Percentiles rank a stretch among this genome's conserved stretches.
These are phyloP conservation scores for Acholoe squamosa DNA, from an alignment of 2,888 invertebrate genomes.

Conservation along the genomic window DNA sequence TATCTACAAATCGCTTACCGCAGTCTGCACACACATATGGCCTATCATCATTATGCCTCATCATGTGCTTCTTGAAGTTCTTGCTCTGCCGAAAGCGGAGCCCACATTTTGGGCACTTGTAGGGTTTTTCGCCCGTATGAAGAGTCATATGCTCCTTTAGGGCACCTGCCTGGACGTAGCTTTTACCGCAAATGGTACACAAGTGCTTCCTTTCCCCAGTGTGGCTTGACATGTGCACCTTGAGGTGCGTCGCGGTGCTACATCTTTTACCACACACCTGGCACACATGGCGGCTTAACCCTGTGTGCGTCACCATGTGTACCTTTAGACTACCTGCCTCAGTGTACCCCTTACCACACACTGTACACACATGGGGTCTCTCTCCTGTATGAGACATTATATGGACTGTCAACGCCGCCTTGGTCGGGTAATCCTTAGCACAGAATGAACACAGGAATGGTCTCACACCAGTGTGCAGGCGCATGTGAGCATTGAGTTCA, in stretches of 20 bases:
- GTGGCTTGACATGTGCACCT: constrained; percentile 23
- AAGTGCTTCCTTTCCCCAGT: background rate
- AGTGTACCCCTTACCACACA: background rate
- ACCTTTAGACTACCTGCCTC: background rate
- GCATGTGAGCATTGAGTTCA: background rate
- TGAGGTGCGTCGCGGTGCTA: background rate
- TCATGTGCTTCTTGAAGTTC: background rate
- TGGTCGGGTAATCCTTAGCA: too few relatives aligned
- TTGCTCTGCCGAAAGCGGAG: background rate
- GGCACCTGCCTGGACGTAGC: background rate
- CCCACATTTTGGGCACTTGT: constrained; percentile 4
- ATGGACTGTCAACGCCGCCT: too few relatives aligned
- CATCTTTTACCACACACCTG: background rate
- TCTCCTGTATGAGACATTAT: too few relatives aligned
- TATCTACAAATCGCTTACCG: background rate
- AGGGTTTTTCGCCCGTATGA: background rate
- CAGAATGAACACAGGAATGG: too few relatives aligned
- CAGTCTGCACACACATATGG: background rate
- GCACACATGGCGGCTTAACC: background rate
- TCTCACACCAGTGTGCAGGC: background rate
- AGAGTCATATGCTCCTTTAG: background rate
- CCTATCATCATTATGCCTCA: background rate
- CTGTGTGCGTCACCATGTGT: constrained; percentile 49
- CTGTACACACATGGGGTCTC: too few relatives aligned
- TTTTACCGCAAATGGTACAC: constrained; percentile 18